phyloP scores from a whole-genome alignment of 2,113 vertebrate species.

The Microtus pennsylvanicus region DNA sequence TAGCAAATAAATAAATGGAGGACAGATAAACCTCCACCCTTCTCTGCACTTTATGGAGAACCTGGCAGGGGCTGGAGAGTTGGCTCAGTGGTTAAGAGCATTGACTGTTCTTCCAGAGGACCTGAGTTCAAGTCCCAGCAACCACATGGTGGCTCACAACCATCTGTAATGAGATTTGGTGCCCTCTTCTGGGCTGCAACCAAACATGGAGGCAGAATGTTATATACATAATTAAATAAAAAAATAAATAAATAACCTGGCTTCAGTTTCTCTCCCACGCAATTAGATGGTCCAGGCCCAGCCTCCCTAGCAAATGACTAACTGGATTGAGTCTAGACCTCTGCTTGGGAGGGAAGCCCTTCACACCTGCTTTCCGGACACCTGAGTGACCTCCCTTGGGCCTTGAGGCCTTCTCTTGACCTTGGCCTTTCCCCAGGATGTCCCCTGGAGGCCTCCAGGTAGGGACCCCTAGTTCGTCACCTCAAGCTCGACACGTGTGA shows the following conservation, averaged over 20 bases:
- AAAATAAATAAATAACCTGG: neutral
- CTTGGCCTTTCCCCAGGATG: neutral
- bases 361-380: neutral
- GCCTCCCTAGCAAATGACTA: neutral
- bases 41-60: neutral
- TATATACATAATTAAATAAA: too few relatives aligned
- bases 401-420: neutral
- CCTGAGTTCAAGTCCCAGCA: too few relatives aligned
- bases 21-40: too few relatives aligned
- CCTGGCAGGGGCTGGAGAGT: neutral
- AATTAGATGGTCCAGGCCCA: neutral
- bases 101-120: too few relatives aligned
- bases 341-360: neutral
- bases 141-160: too few relatives aligned
- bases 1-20: neutral
- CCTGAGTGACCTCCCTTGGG: neutral
- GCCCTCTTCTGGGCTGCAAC: too few relatives aligned
- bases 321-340: neutral
- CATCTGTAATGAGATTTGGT: too few relatives aligned
- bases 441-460: neutral
- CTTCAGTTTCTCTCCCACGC: slow-evolving; percentile 26
- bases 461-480: neutral
- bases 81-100: too few relatives aligned
- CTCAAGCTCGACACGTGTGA: neutral
- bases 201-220: too few relatives aligned